Base-by-base conservation (phyloP, 2,888 invertebrate species). In the Andrena hattorfiana region DNA sequence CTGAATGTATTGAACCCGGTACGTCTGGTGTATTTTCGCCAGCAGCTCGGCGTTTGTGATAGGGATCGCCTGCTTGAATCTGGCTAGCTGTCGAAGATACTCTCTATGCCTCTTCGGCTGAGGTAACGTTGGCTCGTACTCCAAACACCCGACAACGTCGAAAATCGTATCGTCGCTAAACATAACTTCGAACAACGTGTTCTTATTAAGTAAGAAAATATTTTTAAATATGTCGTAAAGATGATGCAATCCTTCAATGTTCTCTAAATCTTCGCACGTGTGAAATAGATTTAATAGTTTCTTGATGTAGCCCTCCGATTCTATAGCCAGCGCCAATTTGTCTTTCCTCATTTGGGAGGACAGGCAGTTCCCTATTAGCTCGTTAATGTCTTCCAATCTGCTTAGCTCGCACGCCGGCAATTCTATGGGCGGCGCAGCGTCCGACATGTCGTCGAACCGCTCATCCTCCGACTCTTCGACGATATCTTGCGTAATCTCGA, bases 1-100 rank as follows among this genome's bases (percentile, higher is more conserved):
- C 94, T 98, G 98, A 92, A 99, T 99, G 95, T 99, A 99, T 95
- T 99, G 99, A 92, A 99, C 99, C 94, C 99, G 96, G 95, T 99
- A 99, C 76, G 99, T 99, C 95, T 99, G 99, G 95, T 99, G 99
- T 90, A 99, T 99, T 96, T 99, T 99, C 76, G 98, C 97, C 90
- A 99, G 95, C 88, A 99, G 96, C 95, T 99, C 99, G 86, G 96
- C 96, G 94, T 99, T 99, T 92, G 97, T 97, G 83, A 99, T 99
- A 77, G 99, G 99, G 92, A 99, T 98, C 76, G 98, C 98, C 94
- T 98, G 98, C 91, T 97, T 97, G 94, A 98, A 98, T 95, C 97
- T 97, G 28, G 99, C 98, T 94, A 98, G 96, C 93, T 98, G 97
- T 92, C 97, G 97, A 89, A 99, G 96, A 95, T 99, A 99, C 93